Conservation (phyloP, 2,797 vertebrate species). For the Tiaroga cobitis region DNA sequence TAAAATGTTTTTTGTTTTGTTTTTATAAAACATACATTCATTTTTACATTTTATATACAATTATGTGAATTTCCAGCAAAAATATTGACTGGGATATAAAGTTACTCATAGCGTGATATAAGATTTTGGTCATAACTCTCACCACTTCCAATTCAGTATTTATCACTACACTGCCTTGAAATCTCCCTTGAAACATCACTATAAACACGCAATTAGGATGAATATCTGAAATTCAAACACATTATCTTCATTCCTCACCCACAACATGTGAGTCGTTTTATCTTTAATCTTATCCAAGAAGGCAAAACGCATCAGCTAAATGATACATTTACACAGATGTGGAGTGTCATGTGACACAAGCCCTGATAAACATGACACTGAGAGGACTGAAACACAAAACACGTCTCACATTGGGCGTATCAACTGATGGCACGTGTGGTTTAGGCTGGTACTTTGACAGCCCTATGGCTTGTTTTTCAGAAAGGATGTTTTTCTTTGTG, state of each 20-base stretch:
- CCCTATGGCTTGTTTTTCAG: conserved; percentile 32
- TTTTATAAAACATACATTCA: no score
- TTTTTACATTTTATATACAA: neutral
- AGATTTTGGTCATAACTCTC: neutral
- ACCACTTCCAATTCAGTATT: neutral
- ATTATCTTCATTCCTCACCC: conserved; percentile 2
- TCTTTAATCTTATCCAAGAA: conserved; percentile 10
- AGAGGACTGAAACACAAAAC: conserved; percentile 36
- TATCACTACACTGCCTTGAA: conserved; percentile 3
- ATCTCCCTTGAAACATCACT: neutral
- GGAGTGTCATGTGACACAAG: conserved; percentile 27
- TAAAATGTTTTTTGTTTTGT: neutral
- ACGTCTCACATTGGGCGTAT: neutral
- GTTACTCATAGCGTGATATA: neutral
- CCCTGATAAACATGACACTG: conserved; percentile 28
- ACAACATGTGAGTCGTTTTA: neutral
- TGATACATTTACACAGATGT: conserved; percentile 27
- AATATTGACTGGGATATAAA: neutral
- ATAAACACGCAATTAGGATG: neutral
- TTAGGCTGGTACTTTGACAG: conserved; percentile 12
- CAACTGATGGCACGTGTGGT: conserved; percentile 10
- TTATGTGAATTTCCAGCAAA: neutral
- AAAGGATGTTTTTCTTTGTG: conserved; percentile 48
- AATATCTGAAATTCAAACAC: conserved; percentile 1
- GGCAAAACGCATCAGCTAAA: conserved; percentile 23